A percentile compares a stretch with the other conserved stretches of the same genome.
These are phyloP conservation scores for Neodiprion pinetum DNA, from an alignment of 1,140 invertebrate species.

Conservation along the genomic window DNA sequence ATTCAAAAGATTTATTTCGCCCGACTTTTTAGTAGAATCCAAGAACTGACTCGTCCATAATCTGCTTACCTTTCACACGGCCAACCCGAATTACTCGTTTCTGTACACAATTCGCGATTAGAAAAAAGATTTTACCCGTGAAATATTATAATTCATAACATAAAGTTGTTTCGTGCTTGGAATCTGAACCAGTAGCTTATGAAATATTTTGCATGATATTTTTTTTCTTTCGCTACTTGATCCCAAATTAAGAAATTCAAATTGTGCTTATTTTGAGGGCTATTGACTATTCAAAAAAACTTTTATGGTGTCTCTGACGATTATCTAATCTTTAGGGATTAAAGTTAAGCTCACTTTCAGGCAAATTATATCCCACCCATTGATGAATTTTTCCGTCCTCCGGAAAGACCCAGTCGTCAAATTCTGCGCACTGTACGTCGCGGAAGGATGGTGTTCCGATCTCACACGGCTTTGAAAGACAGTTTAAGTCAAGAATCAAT, in stretches of 20 bases:
- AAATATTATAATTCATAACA: no score
- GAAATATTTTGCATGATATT: not conserved
- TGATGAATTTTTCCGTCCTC: conserved; percentile 49
- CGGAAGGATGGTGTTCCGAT: conserved; percentile 42
- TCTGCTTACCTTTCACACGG: no score
- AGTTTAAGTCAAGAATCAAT: conserved; percentile 11
- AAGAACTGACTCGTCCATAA: no score
- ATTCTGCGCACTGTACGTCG: conserved; percentile 49
- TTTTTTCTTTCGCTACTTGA: no score
- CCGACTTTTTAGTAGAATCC: no score
- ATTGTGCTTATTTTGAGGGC: not conserved
- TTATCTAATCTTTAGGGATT: no score
- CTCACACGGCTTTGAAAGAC: conserved; percentile 42
- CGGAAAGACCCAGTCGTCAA: conserved; percentile 51
- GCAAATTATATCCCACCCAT: conserved; percentile 46
- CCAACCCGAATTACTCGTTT: not conserved
- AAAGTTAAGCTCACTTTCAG: conserved; percentile 35
- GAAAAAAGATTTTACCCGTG: no score
- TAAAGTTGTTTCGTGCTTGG: no score
- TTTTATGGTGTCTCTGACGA: not conserved
- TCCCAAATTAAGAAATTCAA: no score
- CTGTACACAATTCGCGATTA: no score
- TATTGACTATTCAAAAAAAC: not conserved
- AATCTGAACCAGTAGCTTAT: no score
- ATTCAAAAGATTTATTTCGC: no score